phyloP scores from a whole-genome alignment of 1,140 invertebrate species.

The Notospermus geniculatus region DNA sequence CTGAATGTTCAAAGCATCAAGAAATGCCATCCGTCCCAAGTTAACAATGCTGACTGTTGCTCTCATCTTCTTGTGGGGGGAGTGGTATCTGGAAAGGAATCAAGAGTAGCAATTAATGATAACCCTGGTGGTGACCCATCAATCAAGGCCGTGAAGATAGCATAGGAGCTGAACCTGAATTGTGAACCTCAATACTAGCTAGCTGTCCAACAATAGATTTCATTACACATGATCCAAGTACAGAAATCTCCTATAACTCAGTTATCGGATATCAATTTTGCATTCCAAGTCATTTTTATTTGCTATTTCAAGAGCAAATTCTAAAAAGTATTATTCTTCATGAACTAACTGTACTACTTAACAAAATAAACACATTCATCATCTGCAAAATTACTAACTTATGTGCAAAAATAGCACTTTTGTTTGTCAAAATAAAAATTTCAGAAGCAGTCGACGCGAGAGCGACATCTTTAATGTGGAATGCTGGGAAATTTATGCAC shows the following conservation, averaged over 20 bases:
- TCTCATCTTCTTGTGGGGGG: neutral
- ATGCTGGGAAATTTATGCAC: too few relatives aligned
- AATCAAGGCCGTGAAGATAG: too few relatives aligned
- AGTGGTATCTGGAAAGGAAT: too few relatives aligned
- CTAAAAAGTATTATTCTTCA: constrained; percentile 19
- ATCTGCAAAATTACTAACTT: too few relatives aligned
- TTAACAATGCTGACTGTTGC: constrained; percentile 32
- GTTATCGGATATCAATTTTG: neutral
- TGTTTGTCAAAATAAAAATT: too few relatives aligned
- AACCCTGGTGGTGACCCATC: too few relatives aligned
- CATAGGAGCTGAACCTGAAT: constrained; percentile 5
- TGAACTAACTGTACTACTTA: too few relatives aligned
- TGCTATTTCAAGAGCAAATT: constrained; percentile 26
- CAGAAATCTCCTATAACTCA: neutral
- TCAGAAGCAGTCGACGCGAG: too few relatives aligned
- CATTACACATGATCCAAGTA: neutral
- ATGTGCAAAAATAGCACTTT: too few relatives aligned
- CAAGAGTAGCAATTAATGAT: too few relatives aligned
- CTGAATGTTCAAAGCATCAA: constrained; percentile 38
- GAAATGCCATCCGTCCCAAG: constrained; percentile 43
- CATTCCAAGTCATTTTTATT: constrained; percentile 23
- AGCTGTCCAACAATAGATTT: neutral
- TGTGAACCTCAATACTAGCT: neutral
- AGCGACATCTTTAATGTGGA: too few relatives aligned
- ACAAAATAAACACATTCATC: too few relatives aligned